A percentile compares a stretch with the other conserved stretches of the same genome.
Conservation (phyloP, 2,113 vertebrate species). For the Meles meles region DNA sequence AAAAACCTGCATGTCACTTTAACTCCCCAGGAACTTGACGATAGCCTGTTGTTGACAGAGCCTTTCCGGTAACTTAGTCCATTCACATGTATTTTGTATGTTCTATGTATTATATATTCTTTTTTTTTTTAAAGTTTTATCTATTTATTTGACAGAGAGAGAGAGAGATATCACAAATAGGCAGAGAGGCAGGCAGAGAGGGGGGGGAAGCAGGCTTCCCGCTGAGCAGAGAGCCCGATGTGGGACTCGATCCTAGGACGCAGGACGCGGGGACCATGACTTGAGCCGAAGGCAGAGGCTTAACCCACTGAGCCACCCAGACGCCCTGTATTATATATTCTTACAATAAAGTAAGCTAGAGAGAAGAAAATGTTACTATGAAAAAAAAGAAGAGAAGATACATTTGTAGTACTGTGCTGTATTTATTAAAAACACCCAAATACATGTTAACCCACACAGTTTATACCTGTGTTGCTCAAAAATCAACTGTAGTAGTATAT, state of each 20-base stretch:
- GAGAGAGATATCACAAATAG: no score
- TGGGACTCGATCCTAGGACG: no score
- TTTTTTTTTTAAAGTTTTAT: no score
- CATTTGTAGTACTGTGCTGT: not conserved
- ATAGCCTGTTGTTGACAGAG: not conserved
- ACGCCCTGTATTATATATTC: not conserved
- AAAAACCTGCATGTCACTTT: not conserved
- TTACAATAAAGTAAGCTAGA: not conserved
- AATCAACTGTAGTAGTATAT: not conserved
- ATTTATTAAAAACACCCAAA: not conserved
- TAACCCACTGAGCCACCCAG: no score
- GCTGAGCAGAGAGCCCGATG: no score
- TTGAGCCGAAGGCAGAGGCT: no score
- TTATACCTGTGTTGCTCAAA: not conserved
- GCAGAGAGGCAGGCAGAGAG: no score
- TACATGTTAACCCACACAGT: not conserved
- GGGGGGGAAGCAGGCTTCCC: no score
- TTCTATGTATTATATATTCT: not conserved
- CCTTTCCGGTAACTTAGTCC: not conserved
- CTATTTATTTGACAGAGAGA: no score
- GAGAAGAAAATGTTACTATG: not conserved
- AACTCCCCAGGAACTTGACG: not conserved
- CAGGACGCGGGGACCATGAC: no score
- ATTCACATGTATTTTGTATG: not conserved
- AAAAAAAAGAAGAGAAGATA: not conserved